phyloP scores from a whole-genome alignment of 2,797 vertebrate species.

The Garrulus glandarius region DNA sequence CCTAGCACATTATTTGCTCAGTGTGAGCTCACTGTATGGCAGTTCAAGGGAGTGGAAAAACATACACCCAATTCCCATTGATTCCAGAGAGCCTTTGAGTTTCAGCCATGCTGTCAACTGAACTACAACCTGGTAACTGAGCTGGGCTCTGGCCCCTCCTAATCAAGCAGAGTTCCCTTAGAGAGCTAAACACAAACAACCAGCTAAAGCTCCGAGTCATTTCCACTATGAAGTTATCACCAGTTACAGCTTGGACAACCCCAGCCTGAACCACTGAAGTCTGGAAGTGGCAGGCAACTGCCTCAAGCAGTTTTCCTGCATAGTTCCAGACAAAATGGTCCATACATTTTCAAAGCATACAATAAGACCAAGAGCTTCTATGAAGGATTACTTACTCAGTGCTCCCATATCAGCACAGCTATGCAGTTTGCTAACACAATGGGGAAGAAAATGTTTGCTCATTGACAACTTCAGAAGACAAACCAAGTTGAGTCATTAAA shows the following conservation, averaged over 20 bases:
- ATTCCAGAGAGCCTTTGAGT: background rate
- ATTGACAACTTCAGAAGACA: background rate
- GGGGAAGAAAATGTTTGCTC: background rate
- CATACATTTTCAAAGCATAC: background rate
- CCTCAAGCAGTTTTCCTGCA: background rate
- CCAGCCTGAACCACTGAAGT: background rate
- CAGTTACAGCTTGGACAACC: background rate
- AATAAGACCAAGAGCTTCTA: background rate
- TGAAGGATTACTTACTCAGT: background rate
- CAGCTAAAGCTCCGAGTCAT: background rate
- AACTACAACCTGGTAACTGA: background rate
- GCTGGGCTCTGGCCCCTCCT: background rate
- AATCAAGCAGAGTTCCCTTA: background rate
- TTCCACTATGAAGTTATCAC: background rate
- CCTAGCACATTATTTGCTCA: background rate
- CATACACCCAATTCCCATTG: accelerated
- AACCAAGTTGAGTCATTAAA: background rate
- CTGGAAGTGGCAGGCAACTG: background rate
- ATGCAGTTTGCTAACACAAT: background rate
- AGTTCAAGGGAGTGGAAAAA: background rate
- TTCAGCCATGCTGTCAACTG: background rate
- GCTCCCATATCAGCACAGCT: background rate
- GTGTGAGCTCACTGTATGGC: background rate
- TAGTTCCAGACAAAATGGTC: background rate
- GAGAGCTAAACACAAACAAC: background rate